phyloP scores from a whole-genome alignment of 2,797 vertebrate genomes.

The Myotis daubentonii region DNA sequence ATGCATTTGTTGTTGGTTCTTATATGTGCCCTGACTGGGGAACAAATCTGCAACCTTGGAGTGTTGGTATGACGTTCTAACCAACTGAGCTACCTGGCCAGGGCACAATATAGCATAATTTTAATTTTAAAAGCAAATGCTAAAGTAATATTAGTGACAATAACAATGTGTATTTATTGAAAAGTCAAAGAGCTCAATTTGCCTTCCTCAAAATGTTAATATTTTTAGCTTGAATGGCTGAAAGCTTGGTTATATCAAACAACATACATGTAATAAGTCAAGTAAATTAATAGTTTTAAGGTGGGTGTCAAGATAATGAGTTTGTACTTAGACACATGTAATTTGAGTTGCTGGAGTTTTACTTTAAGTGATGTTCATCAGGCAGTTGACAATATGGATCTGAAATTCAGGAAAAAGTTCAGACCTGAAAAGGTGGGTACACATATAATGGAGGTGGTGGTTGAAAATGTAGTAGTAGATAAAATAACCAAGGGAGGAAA shows the following conservation, averaged over 20 bases:
- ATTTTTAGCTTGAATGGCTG: conserved; percentile 12
- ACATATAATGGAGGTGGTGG: background rate
- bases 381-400: background rate
- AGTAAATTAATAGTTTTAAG: background rate
- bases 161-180: background rate
- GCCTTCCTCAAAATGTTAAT: background rate
- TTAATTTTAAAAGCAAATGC: conserved; percentile 38
- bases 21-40: background rate
- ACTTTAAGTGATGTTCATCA: background rate
- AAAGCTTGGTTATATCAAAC: background rate
- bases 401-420: background rate
- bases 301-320: background rate
- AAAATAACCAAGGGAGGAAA: background rate
- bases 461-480: background rate
- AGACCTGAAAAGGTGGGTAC: background rate
- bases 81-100: background rate
- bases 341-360: background rate
- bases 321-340: background rate
- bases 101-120: background rate
- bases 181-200: background rate
- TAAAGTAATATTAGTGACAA: background rate
- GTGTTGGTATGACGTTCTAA: background rate
- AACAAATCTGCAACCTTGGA: background rate
- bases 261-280: background rate
- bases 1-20: background rate